Evolutionary conservation across 2,113 vertebrate genomes (phyloP), one percentile per base, ranked within the genome.

Genomic region (Myrmecobius fasciatus): DNA sequence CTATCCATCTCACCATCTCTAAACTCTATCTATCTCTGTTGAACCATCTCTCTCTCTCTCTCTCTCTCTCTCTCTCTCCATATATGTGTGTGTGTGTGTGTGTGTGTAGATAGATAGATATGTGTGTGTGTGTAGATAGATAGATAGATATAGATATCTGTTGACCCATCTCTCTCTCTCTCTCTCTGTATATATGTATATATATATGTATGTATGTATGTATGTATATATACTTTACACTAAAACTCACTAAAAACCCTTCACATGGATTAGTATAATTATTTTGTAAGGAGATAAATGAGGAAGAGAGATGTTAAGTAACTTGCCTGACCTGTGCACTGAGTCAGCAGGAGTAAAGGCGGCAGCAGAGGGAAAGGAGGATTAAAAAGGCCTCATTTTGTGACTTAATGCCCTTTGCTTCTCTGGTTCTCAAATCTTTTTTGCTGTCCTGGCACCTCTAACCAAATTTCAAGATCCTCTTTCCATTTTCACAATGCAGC

Each of bases 301-400:
- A 93, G 75, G 95, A 96, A 97, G 46, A 75, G 95, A 95, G 95
- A 93, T 24, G 53, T 91, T 90, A 91, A 96, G 95, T 95, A 94
- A 93, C 43, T 49, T 53, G 94, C 91, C 94, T 26, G 46, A 94
- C 95, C 89, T 36, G 12, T 7, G 2, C n/a, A 46, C 93, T 96
- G 95, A 97, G 96, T 96, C 95, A 97, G 96, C 67, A 90, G 89
- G 20, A 91, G 8, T 88, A 90, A 60, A 25, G 28, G 56, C 2
- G 22, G 10, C 26, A 28, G 54, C 3, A 0, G 31, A 11, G 14
- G 56, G 11, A 31, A 17, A 31, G 31, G 12, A 4, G 60, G 3
- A 36, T 36, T 12, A 8, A 67, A 67, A 67, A 60, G 8, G 54
- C 67, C 2, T 12, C 89, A 51, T 75, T 43, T 92, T 67, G 17